A percentile compares a stretch with the other conserved stretches of the same genome.
Conservation (phyloP, 2,888 invertebrate genomes). For the Alviniconcha strummeri region DNA sequence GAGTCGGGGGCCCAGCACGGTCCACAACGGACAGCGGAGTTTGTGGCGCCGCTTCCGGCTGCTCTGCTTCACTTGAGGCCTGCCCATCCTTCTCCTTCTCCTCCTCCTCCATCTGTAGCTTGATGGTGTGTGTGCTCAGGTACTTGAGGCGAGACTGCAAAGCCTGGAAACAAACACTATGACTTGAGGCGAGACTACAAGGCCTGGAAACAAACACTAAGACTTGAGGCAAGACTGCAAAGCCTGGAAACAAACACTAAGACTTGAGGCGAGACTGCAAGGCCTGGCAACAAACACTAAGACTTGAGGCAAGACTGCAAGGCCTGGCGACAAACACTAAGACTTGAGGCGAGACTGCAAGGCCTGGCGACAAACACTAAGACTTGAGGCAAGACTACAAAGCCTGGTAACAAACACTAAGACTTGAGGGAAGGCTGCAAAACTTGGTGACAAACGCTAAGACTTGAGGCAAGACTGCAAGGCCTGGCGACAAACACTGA, state of each 20-base stretch:
- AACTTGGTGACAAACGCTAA: constrained; percentile 51
- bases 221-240: constrained; percentile 68
- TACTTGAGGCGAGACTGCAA: constrained; percentile 70
- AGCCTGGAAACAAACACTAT: constrained; percentile 52
- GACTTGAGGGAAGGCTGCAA: constrained; percentile 68
- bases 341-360: constrained; percentile 68
- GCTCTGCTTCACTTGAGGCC: constrained; percentile 9
- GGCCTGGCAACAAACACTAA: constrained; percentile 52
- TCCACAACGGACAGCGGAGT: constrained; percentile 12
- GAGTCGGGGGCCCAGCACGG: neutral
- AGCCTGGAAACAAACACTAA: constrained; percentile 51
- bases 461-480: constrained; percentile 47
- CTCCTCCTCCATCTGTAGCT: constrained; percentile 53
- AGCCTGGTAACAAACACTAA: constrained; percentile 51
- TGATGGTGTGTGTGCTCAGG: constrained; percentile 68
- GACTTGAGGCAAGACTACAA: constrained; percentile 68
- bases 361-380: constrained; percentile 52
- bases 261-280: constrained; percentile 68
- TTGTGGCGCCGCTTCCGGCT: neutral
- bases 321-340: constrained; percentile 51
- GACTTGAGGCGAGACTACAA: constrained; percentile 69
- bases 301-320: constrained; percentile 68
- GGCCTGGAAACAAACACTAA: constrained; percentile 54
- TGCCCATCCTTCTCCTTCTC: constrained; percentile 44
- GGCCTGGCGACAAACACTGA: constrained; percentile 51